Conservation (phyloP, 2,797 vertebrate genomes). For the Emydoidea blandingii region DNA sequence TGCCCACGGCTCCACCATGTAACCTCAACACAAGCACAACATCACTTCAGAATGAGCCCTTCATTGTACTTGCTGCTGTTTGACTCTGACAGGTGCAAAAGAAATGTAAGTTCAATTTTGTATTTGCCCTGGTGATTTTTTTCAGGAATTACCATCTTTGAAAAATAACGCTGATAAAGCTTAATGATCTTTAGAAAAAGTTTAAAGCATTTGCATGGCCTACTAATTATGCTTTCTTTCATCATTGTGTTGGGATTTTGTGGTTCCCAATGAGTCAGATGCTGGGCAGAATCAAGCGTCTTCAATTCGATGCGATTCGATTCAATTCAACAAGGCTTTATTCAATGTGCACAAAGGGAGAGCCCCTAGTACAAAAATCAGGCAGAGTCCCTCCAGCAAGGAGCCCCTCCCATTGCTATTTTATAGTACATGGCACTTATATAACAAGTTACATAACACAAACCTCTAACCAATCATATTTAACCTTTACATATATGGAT, state of each 20-base stretch:
- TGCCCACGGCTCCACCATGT: background rate
- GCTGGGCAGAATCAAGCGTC: too few species aligned
- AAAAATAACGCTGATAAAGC: background rate
- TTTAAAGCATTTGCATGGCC: background rate
- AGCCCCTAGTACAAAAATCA: too few species aligned
- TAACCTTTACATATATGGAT: too few species aligned
- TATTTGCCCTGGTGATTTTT: background rate
- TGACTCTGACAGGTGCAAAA: background rate
- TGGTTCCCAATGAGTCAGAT: too few species aligned
- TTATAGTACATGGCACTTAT: too few species aligned
- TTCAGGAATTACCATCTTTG: background rate
- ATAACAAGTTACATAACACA: too few species aligned
- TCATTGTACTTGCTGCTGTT: background rate
- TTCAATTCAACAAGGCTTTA: too few species aligned
- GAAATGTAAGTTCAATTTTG: background rate
- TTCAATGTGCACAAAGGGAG: too few species aligned
- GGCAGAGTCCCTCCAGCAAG: too few species aligned
- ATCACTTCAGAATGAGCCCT: background rate
- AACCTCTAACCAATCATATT: too few species aligned
- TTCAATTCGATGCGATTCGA: too few species aligned
- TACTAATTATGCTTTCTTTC: background rate
- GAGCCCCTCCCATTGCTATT: too few species aligned
- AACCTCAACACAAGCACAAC: background rate
- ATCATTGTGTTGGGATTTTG: background rate
- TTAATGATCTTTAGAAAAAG: background rate